phyloP scores from a whole-genome alignment of 2,797 vertebrate genomes.

The Sarcophilus harrisii region DNA sequence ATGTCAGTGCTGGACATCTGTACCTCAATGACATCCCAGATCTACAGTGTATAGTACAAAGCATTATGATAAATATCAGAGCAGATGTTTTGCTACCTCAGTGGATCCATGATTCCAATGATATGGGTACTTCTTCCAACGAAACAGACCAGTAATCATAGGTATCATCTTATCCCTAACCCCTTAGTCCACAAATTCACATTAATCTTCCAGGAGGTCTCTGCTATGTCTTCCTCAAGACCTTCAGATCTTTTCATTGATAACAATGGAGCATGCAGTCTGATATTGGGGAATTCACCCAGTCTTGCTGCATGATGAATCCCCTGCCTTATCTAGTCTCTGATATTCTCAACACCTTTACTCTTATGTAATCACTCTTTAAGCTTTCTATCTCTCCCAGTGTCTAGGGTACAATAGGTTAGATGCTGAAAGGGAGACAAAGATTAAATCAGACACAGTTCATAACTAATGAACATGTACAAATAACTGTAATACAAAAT shows the following conservation, averaged over 20 bases:
- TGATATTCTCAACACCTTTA: neutral
- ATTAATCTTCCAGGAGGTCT: neutral
- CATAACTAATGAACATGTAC: neutral
- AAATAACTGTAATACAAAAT: neutral
- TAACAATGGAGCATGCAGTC: neutral
- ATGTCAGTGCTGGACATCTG: neutral
- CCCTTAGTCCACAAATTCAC: neutral
- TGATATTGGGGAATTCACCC: neutral
- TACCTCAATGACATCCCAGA: neutral
- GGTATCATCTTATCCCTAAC: neutral
- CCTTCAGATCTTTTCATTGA: neutral
- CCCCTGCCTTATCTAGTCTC: neutral
- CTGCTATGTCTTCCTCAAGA: neutral
- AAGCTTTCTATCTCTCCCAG: neutral
- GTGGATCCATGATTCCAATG: neutral
- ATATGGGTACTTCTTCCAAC: neutral
- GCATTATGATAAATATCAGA: neutral
- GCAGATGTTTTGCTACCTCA: neutral
- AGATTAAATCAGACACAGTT: neutral
- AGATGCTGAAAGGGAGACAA: neutral
- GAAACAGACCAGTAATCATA: neutral
- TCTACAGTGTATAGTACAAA: neutral
- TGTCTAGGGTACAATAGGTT: neutral
- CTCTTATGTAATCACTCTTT: neutral
- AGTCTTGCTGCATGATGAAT: neutral